Evolutionary conservation across 2,888 invertebrate species (phyloP).

Genomic region (Nymphalis polychloros): DNA sequence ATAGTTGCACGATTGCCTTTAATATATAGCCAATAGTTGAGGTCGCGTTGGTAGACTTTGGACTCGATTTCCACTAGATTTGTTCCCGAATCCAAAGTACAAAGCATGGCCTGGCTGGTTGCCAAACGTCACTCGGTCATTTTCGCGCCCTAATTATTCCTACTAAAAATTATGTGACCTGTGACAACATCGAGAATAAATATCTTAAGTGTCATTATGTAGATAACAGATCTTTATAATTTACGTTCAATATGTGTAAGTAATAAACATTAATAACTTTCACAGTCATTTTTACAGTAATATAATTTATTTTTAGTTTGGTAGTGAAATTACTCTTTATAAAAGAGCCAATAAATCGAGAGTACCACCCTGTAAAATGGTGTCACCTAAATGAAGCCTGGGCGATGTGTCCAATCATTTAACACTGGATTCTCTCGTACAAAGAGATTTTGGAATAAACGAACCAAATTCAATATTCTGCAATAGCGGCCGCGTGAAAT

Average conservation of each 20-base stretch:
- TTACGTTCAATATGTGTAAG: no score
- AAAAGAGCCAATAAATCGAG: conserved; percentile 14
- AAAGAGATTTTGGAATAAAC: conserved; percentile 39
- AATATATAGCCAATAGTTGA: conserved; percentile 28
- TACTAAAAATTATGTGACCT: conserved; percentile 60
- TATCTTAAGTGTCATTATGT: conserved; percentile 1
- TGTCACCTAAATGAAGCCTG: conserved; percentile 15
- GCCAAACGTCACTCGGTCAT: conserved; percentile 67
- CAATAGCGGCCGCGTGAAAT: conserved; percentile 31
- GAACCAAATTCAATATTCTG: conserved; percentile 38
- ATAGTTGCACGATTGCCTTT: conserved; percentile 8
- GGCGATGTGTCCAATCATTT: conserved; percentile 23
- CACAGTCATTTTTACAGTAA: background rate
- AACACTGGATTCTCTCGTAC: conserved; percentile 21
- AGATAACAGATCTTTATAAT: background rate
- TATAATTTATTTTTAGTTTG: background rate
- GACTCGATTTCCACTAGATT: conserved; percentile 57
- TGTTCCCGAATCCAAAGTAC: conserved; percentile 57
- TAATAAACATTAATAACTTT: no score
- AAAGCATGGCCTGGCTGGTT: conserved; percentile 57
- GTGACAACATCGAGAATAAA: conserved; percentile 46
- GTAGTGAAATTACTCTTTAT: background rate
- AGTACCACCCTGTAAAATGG: conserved; percentile 11
- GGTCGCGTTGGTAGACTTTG: conserved; percentile 39
- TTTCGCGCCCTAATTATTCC: conserved; percentile 68